Conservation (phyloP, 1,140 invertebrate genomes). For the Phortica variegata region DNA sequence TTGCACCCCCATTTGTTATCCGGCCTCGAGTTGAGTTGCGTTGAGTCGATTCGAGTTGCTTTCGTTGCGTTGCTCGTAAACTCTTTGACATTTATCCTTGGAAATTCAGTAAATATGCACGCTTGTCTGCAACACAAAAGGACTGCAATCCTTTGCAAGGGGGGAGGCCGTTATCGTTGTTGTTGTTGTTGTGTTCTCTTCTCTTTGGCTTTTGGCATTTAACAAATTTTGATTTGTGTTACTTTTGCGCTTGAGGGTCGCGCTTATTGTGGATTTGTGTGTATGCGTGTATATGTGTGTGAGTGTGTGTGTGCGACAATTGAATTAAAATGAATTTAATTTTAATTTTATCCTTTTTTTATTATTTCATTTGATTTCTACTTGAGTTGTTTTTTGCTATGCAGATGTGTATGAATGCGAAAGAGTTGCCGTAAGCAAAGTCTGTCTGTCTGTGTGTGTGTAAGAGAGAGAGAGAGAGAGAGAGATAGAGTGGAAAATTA, state of each 20-base stretch:
- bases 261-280: no score
- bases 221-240: constrained; percentile 27
- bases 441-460: constrained; percentile 20
- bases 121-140: constrained; percentile 17
- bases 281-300: no score
- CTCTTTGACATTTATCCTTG: constrained; percentile 46
- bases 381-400: constrained; percentile 35
- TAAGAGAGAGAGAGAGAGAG: not conserved
- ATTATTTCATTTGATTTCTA: no score
- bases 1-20: constrained; percentile 48
- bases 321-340: constrained; percentile 39
- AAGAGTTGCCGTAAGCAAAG: no score
- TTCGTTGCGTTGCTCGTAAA: not conserved
- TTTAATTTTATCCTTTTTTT: no score
- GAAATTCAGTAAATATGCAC: constrained; percentile 34
- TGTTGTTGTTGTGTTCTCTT: constrained; percentile 17
- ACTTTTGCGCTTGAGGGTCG: constrained; percentile 26
- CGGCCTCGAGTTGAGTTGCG: constrained; percentile 21
- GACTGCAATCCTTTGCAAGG: not conserved
- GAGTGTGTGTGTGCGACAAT: no score
- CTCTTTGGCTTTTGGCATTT: not conserved
- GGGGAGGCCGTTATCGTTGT: constrained; percentile 8
- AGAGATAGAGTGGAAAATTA: not conserved
- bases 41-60: not conserved
- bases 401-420: no score